Evolutionary conservation across 2,797 vertebrate species (phyloP).

Genomic region (Bucorvus abyssinicus): DNA sequence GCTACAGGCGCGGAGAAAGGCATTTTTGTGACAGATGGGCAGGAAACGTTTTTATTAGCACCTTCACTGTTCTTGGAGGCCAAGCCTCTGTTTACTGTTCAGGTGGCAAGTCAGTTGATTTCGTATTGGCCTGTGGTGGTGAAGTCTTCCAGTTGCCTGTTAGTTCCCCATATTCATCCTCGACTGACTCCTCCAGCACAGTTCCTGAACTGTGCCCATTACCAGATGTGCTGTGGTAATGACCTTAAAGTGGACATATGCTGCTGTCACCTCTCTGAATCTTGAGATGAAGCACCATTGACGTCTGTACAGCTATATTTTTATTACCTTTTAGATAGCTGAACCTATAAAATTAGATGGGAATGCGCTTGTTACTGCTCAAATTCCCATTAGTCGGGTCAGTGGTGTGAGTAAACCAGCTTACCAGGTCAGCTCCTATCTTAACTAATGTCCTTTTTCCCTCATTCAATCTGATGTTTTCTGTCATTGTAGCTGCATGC

Average conservation of each 20-base stretch:
- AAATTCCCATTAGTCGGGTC: not conserved
- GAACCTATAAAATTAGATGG: not conserved
- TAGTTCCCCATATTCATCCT: not conserved
- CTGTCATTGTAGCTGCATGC: not conserved
- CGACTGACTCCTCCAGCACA: rapidly evolving
- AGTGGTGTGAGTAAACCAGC: not conserved
- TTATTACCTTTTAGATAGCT: not conserved
- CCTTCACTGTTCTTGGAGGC: not conserved
- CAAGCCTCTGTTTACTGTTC: not conserved
- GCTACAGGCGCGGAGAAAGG: not conserved
- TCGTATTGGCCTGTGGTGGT: rapidly evolving
- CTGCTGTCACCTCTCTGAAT: not conserved
- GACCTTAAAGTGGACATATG: not conserved
- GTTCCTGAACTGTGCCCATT: not conserved
- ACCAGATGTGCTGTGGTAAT: rapidly evolving
- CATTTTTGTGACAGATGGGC: not conserved
- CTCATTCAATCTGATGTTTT: not conserved
- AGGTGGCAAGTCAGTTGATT: rapidly evolving
- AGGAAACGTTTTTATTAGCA: not conserved
- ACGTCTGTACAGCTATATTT: rapidly evolving
- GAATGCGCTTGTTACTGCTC: not conserved
- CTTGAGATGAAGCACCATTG: not conserved
- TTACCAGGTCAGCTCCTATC: not conserved
- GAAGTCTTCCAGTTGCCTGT: not conserved
- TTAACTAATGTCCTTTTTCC: not conserved